Percentiles rank a stretch among this genome's conserved stretches.
phyloP scores from a whole-genome alignment of 2,888 invertebrate genomes.

The Aleiodes alternator region DNA sequence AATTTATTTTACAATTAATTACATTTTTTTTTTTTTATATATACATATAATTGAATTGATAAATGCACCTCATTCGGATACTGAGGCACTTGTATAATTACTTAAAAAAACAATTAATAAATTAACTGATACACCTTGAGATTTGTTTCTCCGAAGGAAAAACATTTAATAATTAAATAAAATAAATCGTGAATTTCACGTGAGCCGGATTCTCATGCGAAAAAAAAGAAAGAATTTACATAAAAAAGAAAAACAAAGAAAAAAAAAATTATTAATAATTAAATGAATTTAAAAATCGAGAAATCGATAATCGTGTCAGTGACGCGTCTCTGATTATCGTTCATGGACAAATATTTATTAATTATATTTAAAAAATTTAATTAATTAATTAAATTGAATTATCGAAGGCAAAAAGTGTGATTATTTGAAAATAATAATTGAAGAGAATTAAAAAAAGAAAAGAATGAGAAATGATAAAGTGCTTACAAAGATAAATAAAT shows the following conservation, averaged over 20 bases:
- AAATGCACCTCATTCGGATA: slow-evolving; percentile 4
- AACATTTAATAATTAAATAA: background rate
- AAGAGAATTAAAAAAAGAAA: slow-evolving; percentile 27
- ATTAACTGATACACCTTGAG: slow-evolving; percentile 9
- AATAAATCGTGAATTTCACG: slow-evolving; percentile 10
- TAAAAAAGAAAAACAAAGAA: background rate
- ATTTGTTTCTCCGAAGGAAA: background rate
- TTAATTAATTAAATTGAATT: slow-evolving; percentile 37
- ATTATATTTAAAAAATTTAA: slow-evolving; percentile 23
- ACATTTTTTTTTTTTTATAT: background rate
- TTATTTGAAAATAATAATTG: background rate
- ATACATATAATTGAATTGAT: background rate
- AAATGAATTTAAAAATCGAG: slow-evolving; percentile 3
- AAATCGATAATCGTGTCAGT: slow-evolving; percentile 44
- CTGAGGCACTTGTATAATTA: no score
- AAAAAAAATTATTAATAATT: slow-evolving; percentile 7
- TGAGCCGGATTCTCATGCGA: slow-evolving; percentile 48
- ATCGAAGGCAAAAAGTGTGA: slow-evolving; percentile 3
- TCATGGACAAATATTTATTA: slow-evolving; percentile 35
- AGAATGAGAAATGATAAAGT: slow-evolving; percentile 43
- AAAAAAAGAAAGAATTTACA: slow-evolving; percentile 16
- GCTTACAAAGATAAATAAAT: slow-evolving; percentile 42
- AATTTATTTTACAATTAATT: background rate
- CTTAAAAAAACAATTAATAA: no score
- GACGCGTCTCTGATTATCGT: slow-evolving; percentile 43